Base-by-base conservation (phyloP, 2,113 vertebrate species). In the Nothobranchius furzeri region DNA sequence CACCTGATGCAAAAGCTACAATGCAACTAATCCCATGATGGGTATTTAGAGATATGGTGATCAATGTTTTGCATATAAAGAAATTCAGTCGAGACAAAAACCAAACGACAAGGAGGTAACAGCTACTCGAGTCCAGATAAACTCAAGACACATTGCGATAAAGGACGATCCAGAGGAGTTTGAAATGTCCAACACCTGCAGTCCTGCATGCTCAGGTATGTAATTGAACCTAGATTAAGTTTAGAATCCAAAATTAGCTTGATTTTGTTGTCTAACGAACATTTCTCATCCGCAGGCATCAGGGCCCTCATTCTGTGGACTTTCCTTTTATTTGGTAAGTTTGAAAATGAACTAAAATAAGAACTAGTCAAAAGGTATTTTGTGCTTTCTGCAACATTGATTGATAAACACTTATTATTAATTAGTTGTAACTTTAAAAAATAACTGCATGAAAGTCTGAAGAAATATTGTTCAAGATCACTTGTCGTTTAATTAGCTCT, bases 271-370 rank as follows among this genome's bases (percentile, higher is more conserved):
- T 15, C 14, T 15, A 1, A 11, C 10, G 13, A 14, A 15, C 4
- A 13, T 46, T 13, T 55, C 11, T 57, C 9, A 6, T 64, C 47
- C 11, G 12, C 54, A 75, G 73, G 54, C 20, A 5, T 51, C 1
- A 24, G 9, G 9, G 6, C 10, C 10, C 1, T 25, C 42, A 5
- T 9, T 1, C 2, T 64, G 10, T 42, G 30, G 40, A 2, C 25
- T 17, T 14, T 47, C 4, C 30, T 75, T 12, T 14, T 69, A 11
- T 69, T 66, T 58, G 68, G 68, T 76, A 14, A 66, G 73, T 62
- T 7, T 40, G 30, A 30, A 30, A 40, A 40, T 40, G 37, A 40
- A 40, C 6, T 40, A 40, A 40, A 40, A 4, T 3, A 8, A 40
- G 37, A 40, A 30, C 30, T 40, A 9, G 37, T 40, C 37, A 40